These are phyloP conservation scores for Melanotaenia maccullochi DNA, from an alignment of 2,797 vertebrate species.

Conservation along the genomic window DNA sequence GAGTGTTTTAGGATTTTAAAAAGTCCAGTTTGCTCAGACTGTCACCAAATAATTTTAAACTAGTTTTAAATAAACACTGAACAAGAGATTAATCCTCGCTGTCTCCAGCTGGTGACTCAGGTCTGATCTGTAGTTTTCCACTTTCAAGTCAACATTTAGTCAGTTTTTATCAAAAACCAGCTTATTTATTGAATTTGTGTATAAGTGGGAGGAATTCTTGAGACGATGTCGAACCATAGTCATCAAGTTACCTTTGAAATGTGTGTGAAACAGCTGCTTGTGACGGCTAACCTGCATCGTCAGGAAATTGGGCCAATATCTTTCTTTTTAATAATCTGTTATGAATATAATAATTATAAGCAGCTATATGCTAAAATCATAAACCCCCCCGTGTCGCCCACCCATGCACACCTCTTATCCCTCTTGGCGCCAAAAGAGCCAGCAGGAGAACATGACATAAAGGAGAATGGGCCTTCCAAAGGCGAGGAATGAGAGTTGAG, in stretches of 20 bases:
- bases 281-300: not conserved
- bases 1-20: too few species aligned
- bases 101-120: constrained; percentile 2
- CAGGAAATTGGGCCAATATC: not conserved
- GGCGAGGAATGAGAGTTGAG: constrained; percentile 75
- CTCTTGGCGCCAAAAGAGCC: constrained; percentile 74
- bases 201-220: not conserved
- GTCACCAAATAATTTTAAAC: too few species aligned
- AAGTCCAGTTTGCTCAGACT: too few species aligned
- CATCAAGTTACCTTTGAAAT: not conserved
- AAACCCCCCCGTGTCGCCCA: constrained; percentile 50
- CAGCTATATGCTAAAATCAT: constrained; percentile 50
- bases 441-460: constrained; percentile 68
- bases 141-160: not conserved
- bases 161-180: not conserved
- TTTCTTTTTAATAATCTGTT: not conserved
- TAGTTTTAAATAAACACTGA: too few species aligned
- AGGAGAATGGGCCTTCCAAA: constrained; percentile 68
- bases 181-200: not conserved
- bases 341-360: constrained; percentile 25
- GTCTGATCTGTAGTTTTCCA: constrained; percentile 8
- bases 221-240: not conserved
- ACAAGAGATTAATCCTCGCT: not conserved
- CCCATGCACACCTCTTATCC: constrained; percentile 49
- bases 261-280: not conserved